phyloP scores from a whole-genome alignment of 2,888 invertebrate species.

The Pomacea canaliculata region DNA sequence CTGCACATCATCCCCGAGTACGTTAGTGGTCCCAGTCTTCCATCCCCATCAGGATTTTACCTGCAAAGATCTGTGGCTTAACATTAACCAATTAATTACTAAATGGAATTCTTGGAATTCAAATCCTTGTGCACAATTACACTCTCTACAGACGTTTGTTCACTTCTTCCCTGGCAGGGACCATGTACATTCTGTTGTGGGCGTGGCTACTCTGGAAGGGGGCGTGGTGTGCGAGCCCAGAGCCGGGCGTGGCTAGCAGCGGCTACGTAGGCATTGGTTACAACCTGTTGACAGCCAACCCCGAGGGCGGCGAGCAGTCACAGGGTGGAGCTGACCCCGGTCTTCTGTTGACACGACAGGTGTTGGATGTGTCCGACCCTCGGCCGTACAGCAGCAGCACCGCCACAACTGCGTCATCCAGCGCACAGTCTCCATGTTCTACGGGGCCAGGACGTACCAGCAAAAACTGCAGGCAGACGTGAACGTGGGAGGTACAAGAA shows the following conservation, averaged over 20 bases:
- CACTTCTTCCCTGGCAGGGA: not conserved
- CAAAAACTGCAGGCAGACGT: constrained; percentile 41
- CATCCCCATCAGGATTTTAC: no score
- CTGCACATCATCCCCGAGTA: no score
- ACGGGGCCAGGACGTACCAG: constrained; percentile 45
- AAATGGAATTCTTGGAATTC: no score
- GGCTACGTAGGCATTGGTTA: constrained; percentile 42
- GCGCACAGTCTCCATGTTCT: constrained; percentile 39
- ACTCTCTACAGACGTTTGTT: not conserved
- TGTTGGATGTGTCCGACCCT: constrained; percentile 36
- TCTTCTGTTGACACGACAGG: constrained; percentile 36
- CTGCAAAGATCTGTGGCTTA: no score
- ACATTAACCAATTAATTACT: no score
- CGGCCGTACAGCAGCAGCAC: constrained; percentile 29
- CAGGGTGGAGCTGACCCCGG: constrained; percentile 48
- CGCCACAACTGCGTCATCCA: constrained; percentile 40
- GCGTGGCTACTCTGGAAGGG: not conserved
- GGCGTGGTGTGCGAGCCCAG: not conserved
- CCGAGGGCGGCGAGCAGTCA: constrained; percentile 42
- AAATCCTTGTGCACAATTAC: no score
- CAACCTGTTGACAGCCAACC: constrained; percentile 48
- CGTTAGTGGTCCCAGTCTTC: no score
- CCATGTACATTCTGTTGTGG: not conserved
- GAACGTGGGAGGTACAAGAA: constrained; percentile 4
- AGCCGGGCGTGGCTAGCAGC: not conserved